Percentiles rank a stretch among this genome's conserved stretches.
phyloP scores from a whole-genome alignment of 2,797 vertebrate genomes.

The Catharus ustulatus region DNA sequence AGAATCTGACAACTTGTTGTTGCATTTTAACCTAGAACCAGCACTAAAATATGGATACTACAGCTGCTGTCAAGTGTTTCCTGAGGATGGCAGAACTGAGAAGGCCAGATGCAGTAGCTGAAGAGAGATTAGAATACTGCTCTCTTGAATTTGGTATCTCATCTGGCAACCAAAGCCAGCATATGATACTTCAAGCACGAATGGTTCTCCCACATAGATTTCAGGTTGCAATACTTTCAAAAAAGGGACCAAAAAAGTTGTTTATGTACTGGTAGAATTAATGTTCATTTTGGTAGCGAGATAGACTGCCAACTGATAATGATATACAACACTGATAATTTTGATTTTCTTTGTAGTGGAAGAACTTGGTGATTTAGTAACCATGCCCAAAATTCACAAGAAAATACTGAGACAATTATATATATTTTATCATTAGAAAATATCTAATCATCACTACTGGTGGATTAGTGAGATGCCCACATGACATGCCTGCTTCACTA shows the following conservation, averaged over 20 bases:
- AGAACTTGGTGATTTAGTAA: not conserved
- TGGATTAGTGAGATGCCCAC: not conserved
- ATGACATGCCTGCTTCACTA: not conserved
- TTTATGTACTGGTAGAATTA: not conserved
- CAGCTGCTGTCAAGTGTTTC: not conserved
- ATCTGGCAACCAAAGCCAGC: not conserved
- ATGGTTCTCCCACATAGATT: not conserved
- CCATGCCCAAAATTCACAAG: not conserved
- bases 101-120: not conserved
- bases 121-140: not conserved
- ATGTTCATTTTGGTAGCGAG: not conserved
- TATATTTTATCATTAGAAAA: not conserved
- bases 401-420: not conserved
- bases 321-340: not conserved
- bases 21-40: not conserved
- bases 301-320: not conserved
- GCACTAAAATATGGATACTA: not conserved
- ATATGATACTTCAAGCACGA: not conserved
- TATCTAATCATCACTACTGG: not conserved
- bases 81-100: not conserved
- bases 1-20: not conserved
- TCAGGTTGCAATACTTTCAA: not conserved
- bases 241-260: not conserved
- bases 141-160: not conserved
- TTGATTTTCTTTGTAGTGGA: not conserved